phyloP scores from a whole-genome alignment of 2,113 vertebrate genomes.

The Macquaria ambigua region DNA sequence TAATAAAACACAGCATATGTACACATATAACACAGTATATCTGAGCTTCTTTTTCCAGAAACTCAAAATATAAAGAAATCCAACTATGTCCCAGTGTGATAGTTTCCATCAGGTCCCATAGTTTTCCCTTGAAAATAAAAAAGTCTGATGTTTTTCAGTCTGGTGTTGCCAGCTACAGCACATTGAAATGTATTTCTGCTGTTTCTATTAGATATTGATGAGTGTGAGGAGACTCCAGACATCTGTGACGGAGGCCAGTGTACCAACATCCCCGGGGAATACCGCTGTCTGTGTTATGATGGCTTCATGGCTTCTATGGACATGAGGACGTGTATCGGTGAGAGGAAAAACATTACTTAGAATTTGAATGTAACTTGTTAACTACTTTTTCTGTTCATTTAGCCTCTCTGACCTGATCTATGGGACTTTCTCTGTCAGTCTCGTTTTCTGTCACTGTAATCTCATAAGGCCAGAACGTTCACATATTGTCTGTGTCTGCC shows the following conservation, averaged over 20 bases:
- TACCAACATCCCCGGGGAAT: conserved; percentile 91
- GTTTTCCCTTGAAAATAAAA: background rate
- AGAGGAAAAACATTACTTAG: conserved; percentile 58
- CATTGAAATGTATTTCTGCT: background rate
- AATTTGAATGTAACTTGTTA: background rate
- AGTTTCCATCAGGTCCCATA: background rate
- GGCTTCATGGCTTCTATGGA: conserved; percentile 94
- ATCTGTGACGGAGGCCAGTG: conserved; percentile 95
- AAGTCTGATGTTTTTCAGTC: background rate
- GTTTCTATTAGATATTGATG: conserved; percentile 77
- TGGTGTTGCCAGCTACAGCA: background rate
- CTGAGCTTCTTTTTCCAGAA: background rate
- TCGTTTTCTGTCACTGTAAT: conserved; percentile 34
- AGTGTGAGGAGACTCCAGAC: conserved; percentile 90
- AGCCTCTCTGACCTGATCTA: conserved; percentile 12
- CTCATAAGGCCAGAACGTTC: conserved; percentile 16
- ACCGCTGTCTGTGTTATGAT: conserved; percentile 92
- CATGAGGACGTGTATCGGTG: conserved; percentile 92
- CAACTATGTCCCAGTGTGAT: background rate
- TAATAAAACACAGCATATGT: conserved; percentile 57
- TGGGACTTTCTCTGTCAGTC: conserved; percentile 38
- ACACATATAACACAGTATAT: background rate
- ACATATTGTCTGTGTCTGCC: conserved; percentile 33
- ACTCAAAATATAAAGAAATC: background rate
- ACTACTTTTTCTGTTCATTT: background rate